Evolutionary conservation across 2,797 vertebrate species (phyloP).

Genomic region (Muscicapa comitata): DNA sequence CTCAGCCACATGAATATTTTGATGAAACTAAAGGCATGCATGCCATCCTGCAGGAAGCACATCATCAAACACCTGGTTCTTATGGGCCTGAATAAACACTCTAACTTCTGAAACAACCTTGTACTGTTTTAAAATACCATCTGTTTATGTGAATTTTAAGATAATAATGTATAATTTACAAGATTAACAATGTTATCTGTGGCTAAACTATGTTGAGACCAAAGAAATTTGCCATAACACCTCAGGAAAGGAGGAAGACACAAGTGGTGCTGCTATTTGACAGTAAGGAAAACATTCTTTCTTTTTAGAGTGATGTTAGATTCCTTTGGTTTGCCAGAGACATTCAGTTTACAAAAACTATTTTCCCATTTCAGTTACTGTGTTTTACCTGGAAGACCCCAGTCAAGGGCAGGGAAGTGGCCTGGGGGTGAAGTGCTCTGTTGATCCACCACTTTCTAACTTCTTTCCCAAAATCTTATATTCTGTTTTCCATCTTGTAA

Average conservation of each 20-base stretch:
- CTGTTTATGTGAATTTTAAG: background rate
- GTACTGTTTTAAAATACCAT: background rate
- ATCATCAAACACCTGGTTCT: background rate
- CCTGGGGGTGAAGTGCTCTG: background rate
- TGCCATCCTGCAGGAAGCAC: background rate
- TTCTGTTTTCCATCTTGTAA: background rate
- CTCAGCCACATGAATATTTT: background rate
- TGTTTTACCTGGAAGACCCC: background rate
- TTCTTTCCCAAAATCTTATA: background rate
- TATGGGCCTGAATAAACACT: background rate
- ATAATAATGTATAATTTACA: background rate
- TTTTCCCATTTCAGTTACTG: background rate
- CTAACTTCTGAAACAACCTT: background rate
- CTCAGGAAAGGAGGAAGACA: background rate
- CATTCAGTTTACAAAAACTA: background rate
- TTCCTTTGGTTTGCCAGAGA: background rate
- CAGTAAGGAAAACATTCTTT: background rate
- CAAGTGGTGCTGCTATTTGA: accelerated
- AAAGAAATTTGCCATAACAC: background rate
- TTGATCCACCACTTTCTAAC: background rate
- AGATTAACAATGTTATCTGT: background rate
- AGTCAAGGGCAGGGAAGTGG: background rate
- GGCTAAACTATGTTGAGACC: background rate
- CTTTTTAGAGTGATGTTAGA: background rate
- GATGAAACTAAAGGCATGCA: background rate